Base-by-base conservation (phyloP, 2,797 vertebrate genomes). In the Sebastes steindachneri region DNA sequence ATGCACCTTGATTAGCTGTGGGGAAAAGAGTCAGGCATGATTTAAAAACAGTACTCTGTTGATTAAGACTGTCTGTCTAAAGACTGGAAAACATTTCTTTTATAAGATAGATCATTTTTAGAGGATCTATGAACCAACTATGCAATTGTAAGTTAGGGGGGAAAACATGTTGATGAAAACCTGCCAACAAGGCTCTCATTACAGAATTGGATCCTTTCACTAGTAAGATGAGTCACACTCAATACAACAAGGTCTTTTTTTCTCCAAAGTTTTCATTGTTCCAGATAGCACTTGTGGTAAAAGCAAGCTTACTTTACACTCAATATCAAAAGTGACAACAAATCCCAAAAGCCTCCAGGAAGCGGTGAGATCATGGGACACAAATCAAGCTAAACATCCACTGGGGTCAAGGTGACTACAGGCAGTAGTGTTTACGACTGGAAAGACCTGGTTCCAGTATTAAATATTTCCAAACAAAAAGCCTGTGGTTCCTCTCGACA, bases 391-490 rank as follows among this genome's bases (percentile, higher is more conserved):
- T 45, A n/a, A 69, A 80, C 72, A 29, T 59, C 37, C 54, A 66
- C 59, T 54, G 7, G 77, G 79, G 88, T 91, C 87, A 83, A 86
- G 79, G 85, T 77, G 80, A 86, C 75, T 62, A 64, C 81, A 86
- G 75, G 70, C 72, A n/a, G 67, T 68, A 21, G 31, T 29, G 73
- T 86, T 85, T 84, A 73, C 53, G 79, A 73, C 72, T 81, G 81
- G 48, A 80, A 89, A 83, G 72, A 82, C 69, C 77, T 37, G 73
- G 65, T 75, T 89, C 77, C 78, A 79, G 77, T 68, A 82, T 73
- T 58, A 74, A 85, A 87, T 68, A 87, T 86, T 88, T 89, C 84
- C 77, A 77, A 80, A 90, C 76, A 77, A 79, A 78, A 74, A 77
- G 77, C 67, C 71, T 58, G 75, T 21, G 76, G 84, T 70, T 69